Base-by-base conservation (phyloP, 30 jellyfish, hydroid and myxozoan genomes). In the Nemopilema nomurai region DNA sequence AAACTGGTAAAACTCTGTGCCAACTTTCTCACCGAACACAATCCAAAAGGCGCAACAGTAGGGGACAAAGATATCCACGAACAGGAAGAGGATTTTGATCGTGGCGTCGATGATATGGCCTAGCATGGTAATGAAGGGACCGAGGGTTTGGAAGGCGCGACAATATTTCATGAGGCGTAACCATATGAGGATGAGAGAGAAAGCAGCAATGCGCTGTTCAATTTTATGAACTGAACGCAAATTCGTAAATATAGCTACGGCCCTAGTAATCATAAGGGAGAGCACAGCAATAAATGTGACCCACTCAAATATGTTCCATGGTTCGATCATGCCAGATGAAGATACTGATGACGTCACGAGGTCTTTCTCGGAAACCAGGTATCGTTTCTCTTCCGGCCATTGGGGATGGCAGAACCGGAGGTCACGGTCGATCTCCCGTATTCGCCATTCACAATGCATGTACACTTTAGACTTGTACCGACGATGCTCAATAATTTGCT, bases 81-180 rank as follows among this genome's bases (percentile, higher is more conserved):
- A 95, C 89, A 95, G 88, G 69, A 90, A 95, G 13, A 96, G 97
- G 76, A 95, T 90, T 87, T 95, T 90, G 66, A 86, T 27, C 17
- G 99, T 95, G 18, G 96, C 97, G n/a, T 87, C 97, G n/a, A 90
- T 87, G 13, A 95, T 97, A 63, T 97, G 96, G 21, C 99, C 99
- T 21, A 87, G 77, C 86, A 88, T 67, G 49, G 97, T 89, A 27
- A 95, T 95, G 87, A 95, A 90, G 1, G 99, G 97, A 8, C 97
- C 99, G 18, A 95, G 90, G 29, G 91, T 74, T 68, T 96, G 89
- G 67, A 89, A 95, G 22, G 97, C 92, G 19, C 97, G 97, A 27
- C 95, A 95, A 22, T 69, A 69, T 65, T 96, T 82, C 97, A 95
- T 95, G 28, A 95, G 85, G 16, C 97, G 89, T 27, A 95, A 76